A percentile compares a stretch with the other conserved stretches of the same genome.
Conservation (phyloP, 2,113 vertebrate species). For the Myanophis thanlyinensis region DNA sequence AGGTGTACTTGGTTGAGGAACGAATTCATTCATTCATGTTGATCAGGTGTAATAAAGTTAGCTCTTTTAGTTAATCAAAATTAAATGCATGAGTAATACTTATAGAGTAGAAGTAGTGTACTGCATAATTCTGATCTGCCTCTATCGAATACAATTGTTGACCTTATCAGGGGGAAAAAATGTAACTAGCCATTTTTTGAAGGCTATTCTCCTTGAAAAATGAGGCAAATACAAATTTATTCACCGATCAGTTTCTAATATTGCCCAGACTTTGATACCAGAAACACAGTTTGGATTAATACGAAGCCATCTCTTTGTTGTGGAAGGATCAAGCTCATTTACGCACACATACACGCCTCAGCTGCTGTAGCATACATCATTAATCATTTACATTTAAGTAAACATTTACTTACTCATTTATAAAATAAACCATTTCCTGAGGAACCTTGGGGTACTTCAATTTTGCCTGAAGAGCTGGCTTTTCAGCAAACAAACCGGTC, state of each 20-base stretch:
- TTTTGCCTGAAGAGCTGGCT: constrained; percentile 71
- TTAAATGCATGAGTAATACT: too few species aligned
- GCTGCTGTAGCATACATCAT: background rate
- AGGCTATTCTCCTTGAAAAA: background rate
- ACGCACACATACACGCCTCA: background rate
- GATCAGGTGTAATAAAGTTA: background rate
- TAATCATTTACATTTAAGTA: too few species aligned
- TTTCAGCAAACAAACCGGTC: constrained; percentile 67
- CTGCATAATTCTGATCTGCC: background rate
- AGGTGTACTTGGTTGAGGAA: background rate
- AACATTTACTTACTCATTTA: constrained; percentile 64
- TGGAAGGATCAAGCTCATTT: too few species aligned
- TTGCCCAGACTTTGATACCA: background rate
- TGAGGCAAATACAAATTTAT: background rate
- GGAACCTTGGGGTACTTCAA: constrained; percentile 68
- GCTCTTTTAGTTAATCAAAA: background rate
- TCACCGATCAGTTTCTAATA: background rate
- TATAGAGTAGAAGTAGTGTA: background rate
- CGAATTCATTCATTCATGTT: background rate
- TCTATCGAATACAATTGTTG: background rate
- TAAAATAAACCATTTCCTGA: constrained; percentile 37
- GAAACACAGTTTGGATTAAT: background rate
- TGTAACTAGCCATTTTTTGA: background rate
- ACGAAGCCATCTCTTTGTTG: background rate
- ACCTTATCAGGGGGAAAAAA: background rate